These are phyloP conservation scores for Orycteropus afer DNA, from an alignment of 2,113 vertebrate genomes.

Conservation along the genomic window DNA sequence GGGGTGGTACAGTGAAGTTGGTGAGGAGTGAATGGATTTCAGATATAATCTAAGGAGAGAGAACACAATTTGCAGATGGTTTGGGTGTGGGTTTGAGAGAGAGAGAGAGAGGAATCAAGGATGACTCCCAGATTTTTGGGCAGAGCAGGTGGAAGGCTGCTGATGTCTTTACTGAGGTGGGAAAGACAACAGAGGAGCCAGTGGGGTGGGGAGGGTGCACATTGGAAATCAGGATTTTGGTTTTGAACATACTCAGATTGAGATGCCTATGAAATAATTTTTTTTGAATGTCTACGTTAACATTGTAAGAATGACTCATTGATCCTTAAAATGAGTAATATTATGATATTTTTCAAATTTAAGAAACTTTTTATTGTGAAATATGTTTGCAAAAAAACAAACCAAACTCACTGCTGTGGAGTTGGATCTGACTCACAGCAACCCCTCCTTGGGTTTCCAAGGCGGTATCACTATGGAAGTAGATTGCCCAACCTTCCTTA, in stretches of 20 bases:
- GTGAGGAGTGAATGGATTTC: not conserved
- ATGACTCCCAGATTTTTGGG: not conserved
- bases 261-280: not conserved
- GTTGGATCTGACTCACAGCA: no score
- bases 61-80: not conserved
- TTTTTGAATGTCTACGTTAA: not conserved
- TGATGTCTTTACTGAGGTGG: not conserved
- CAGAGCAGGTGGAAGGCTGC: not conserved
- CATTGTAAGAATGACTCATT: not conserved
- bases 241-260: not conserved
- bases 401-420: no score
- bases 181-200: not conserved
- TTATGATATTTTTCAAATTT: not conserved
- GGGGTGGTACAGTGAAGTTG: not conserved
- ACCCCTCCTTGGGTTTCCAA: no score
- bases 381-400: no score
- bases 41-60: not conserved
- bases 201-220: no score
- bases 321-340: not conserved
- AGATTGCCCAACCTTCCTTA: no score
- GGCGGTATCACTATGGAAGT: no score
- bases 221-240: not conserved
- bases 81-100: not conserved
- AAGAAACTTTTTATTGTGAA: not conserved
- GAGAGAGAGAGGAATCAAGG: not conserved